Base-by-base conservation (phyloP, 2,113 vertebrate species). In the Apteryx owenii region DNA sequence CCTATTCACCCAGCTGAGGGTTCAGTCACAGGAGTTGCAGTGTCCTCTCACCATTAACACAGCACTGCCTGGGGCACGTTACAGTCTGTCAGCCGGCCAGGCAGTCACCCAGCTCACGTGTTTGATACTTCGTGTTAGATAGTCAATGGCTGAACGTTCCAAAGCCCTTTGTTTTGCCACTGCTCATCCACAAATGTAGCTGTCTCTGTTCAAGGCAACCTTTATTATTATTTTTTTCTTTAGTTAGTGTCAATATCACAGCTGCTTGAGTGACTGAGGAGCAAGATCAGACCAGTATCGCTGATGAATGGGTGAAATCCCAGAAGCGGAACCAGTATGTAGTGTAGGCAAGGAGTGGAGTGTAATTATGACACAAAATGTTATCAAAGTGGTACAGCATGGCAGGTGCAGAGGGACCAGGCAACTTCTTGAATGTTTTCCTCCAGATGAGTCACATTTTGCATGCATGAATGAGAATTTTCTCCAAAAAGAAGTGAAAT, bases 201-300 rank as follows among this genome's bases (percentile, higher is more conserved):
- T 33, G 51, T 7, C 60, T 61, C 33, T 42, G 5, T 18, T 58
- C 11, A n/a, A 50, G 62, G 33, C 25, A 54, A 20, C 9, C 22
- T 60, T 60, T 60, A 18, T 31, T 48, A 6, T 19, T 48, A 19
- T 33, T 21, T 58, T 60, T 58, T 10, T 33, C 10, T 58, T 31
- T 33, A 29, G 38, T 26, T 33, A 83, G 42, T 16, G 16, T n/a
- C 3, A 2, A 4, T 8, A 36, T 33, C 62, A 40, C 28, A 61
- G 20, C 14, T 44, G 38, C 20, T 9, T 33, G 29, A 3, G n/a
- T 2, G 20, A 8, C 12, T 2, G 5, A 4, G 3, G 7, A 58
- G 29, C 12, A 58, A 50, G n/a, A 10, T 40, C 9, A 51, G 44
- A 19, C 17, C 68, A 38, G 38, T 22, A 10, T 6, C 40, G 7